These are phyloP conservation scores for crab-eating macaque (Macaca fascicularis) DNA, from an alignment of 2,113 vertebrate genomes.

Conservation along the genomic window DNA sequence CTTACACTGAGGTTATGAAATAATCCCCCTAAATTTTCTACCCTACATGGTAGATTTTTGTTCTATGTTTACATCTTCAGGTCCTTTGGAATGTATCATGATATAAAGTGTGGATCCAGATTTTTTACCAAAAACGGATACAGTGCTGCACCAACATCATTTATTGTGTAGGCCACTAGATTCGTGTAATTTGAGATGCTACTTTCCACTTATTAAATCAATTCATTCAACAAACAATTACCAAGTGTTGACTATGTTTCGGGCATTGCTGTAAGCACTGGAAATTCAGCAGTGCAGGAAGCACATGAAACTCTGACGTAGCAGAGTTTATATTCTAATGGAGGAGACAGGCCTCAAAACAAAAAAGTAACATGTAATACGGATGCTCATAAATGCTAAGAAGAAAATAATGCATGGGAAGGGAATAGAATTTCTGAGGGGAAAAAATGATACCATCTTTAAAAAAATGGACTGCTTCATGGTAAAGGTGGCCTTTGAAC, in stretches of 20 bases:
- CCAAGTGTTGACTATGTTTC: background rate
- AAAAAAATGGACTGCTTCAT: background rate
- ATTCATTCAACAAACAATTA: background rate
- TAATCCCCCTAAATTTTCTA: background rate
- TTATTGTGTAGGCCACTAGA: background rate
- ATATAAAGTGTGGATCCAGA: background rate
- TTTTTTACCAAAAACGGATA: background rate
- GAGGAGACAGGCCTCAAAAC: background rate
- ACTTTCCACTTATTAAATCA: background rate
- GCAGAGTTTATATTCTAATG: background rate
- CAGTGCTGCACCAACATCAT: background rate
- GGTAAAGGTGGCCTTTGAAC: background rate
- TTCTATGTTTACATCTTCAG: background rate
- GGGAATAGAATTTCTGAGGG: background rate
- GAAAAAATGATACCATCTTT: background rate
- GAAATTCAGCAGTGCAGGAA: background rate
- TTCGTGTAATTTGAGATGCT: background rate
- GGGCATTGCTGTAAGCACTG: background rate
- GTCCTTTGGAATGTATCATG: background rate
- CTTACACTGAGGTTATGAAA: background rate
- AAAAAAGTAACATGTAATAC: background rate
- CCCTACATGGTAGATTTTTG: background rate
- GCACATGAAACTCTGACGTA: background rate
- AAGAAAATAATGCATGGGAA: background rate
- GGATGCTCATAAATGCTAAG: background rate